Evolutionary conservation across 2,797 vertebrate genomes (phyloP).

Genomic region (Pelochelys cantorii): DNA sequence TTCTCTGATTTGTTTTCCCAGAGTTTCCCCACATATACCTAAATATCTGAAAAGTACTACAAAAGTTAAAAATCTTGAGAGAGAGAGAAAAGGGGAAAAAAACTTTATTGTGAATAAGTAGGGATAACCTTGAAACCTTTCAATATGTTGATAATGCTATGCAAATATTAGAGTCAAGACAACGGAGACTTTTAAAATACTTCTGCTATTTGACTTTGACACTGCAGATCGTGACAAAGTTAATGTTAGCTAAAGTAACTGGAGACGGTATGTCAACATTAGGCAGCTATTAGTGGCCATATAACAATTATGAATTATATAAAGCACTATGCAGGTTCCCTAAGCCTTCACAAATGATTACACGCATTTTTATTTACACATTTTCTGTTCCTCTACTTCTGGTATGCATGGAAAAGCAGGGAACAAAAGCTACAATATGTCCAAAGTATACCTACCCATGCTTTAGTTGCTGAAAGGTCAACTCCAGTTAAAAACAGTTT

Average conservation of each 20-base stretch:
- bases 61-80: slow-evolving; percentile 18
- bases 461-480: neutral
- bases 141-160: slow-evolving; percentile 5
- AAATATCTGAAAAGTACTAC: neutral
- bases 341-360: neutral
- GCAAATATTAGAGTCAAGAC: slow-evolving; percentile 41
- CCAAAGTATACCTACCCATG: neutral
- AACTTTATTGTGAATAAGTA: slow-evolving; percentile 17
- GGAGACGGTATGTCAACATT: slow-evolving; percentile 13
- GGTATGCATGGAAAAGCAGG: neutral
- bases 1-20: neutral
- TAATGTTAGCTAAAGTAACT: slow-evolving; percentile 19
- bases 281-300: neutral
- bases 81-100: neutral
- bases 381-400: neutral
- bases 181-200: neutral
- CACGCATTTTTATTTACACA: neutral
- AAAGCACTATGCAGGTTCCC: neutral
- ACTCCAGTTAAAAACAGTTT: neutral
- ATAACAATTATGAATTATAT: neutral
- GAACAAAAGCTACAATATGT: neutral
- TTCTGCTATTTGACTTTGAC: slow-evolving; percentile 33
- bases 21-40: neutral
- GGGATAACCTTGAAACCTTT: slow-evolving; percentile 26
- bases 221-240: neutral